Evolutionary conservation across 1,140 invertebrate genomes (phyloP).

Genomic region (Lepidurus apus): DNA sequence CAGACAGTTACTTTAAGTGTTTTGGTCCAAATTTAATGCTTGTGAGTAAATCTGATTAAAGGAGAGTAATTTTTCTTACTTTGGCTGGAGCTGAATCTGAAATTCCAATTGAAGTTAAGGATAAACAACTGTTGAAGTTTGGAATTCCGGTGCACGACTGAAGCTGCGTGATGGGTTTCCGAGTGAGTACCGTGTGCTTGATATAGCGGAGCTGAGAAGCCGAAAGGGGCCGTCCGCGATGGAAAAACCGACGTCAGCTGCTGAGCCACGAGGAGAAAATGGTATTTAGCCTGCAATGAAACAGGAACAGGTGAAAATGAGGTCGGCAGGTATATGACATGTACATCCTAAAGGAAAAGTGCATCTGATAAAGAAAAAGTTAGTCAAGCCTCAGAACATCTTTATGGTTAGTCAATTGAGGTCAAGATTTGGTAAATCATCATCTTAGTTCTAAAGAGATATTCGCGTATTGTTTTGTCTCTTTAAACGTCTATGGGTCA

Average conservation of each 20-base stretch:
- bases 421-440: constrained; percentile 6
- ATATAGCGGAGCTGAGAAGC: constrained; percentile 21
- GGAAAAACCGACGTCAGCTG: constrained; percentile 3
- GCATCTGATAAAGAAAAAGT: constrained; percentile 13
- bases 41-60: neutral
- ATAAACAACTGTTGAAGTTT: constrained; percentile 1
- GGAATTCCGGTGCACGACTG: constrained; percentile 17
- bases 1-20: too few relatives aligned
- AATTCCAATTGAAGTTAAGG: neutral
- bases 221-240: constrained; percentile 7
- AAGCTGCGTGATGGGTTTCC: constrained; percentile 9
- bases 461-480: neutral
- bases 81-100: neutral
- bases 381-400: neutral
- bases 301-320: constrained; percentile 11
- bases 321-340: constrained; percentile 18
- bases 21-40: neutral
- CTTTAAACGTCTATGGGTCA: neutral
- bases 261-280: neutral
- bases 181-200: constrained; percentile 1
- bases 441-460: neutral
- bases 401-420: neutral
- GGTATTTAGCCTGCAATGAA: neutral
- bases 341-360: constrained; percentile 10
- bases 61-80: neutral